These are phyloP conservation scores for Eilema depressum DNA, from an alignment of 2,888 invertebrate genomes.

Conservation along the genomic window DNA sequence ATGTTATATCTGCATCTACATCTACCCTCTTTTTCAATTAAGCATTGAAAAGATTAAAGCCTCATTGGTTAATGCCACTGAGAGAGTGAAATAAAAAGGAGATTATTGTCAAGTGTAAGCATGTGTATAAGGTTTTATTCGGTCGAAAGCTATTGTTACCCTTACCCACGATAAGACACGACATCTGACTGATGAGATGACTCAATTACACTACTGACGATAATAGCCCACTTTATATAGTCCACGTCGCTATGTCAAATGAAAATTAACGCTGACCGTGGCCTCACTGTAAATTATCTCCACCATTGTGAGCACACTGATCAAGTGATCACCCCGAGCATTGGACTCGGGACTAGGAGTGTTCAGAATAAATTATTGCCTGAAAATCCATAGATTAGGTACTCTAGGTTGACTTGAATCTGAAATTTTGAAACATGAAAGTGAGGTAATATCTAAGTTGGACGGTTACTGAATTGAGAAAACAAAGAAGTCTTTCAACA, in stretches of 20 bases:
- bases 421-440: too few species aligned
- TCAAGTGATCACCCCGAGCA: conserved; percentile 12
- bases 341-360: neutral
- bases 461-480: too few species aligned
- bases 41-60: too few species aligned
- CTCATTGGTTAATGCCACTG: too few species aligned
- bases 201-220: conserved; percentile 44
- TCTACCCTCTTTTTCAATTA: too few species aligned
- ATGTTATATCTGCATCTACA: too few species aligned
- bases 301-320: conserved; percentile 29
- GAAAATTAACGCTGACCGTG: conserved; percentile 47
- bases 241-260: conserved; percentile 49
- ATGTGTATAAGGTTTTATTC: conserved; percentile 19
- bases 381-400: neutral
- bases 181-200: conserved; percentile 37
- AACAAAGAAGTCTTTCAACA: too few species aligned
- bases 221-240: conserved; percentile 48
- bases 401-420: neutral
- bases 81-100: neutral
- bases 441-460: too few species aligned
- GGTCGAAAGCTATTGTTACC: conserved; percentile 26
- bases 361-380: neutral
- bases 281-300: conserved; percentile 40
- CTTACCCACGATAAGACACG: conserved; percentile 14
- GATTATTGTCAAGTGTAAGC: neutral